Evolutionary conservation across 1,140 invertebrate species (phyloP).

Genomic region (Archivesica marissinica): DNA sequence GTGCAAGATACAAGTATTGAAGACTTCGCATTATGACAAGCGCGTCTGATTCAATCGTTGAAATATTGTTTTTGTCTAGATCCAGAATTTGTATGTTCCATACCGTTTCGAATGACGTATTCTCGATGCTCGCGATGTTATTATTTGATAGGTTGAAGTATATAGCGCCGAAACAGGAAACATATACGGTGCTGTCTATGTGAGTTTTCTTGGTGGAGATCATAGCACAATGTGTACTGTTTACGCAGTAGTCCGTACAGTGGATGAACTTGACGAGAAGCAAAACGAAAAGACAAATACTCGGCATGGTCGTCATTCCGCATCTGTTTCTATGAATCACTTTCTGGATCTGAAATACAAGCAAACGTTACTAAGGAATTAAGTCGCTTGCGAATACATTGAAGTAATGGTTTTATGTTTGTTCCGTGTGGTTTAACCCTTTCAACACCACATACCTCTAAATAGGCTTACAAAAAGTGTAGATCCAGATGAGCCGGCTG

Average conservation of each 20-base stretch:
- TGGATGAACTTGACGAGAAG: background rate
- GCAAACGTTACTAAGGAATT: no score
- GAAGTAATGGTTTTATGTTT: no score
- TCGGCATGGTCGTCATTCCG: no score
- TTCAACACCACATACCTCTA: no score
- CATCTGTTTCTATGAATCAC: no score
- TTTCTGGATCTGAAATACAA: no score
- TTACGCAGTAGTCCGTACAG: background rate
- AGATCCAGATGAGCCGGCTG: no score
- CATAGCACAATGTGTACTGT: background rate
- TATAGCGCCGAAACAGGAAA: background rate
- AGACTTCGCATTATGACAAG: background rate
- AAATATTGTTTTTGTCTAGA: slow-evolving; percentile 33
- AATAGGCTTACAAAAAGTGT: no score
- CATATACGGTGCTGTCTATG: background rate
- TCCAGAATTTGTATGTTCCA: slow-evolving; percentile 6
- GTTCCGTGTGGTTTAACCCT: no score
- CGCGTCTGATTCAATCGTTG: background rate
- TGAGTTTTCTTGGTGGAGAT: background rate
- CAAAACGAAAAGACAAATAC: no score
- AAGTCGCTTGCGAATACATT: no score
- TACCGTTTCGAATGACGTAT: background rate
- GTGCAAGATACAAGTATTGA: background rate
- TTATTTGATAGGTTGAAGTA: slow-evolving; percentile 26
- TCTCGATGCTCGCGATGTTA: background rate